Evolutionary conservation across 2,888 invertebrate genomes (phyloP), one percentile per base, ranked within the genome.

Genomic region (Synergus laeviventris): DNA sequence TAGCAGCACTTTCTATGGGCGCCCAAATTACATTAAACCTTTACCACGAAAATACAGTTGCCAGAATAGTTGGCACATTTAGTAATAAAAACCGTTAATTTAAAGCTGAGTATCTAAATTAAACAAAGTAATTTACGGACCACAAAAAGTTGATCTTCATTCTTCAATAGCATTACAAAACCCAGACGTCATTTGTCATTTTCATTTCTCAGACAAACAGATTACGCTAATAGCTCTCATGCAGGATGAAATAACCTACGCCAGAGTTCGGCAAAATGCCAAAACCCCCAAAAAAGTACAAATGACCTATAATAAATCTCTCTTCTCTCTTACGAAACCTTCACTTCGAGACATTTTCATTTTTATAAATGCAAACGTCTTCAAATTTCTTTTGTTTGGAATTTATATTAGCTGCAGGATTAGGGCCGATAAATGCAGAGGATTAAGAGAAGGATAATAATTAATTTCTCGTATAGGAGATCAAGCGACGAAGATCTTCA

Each of bases 381-480:
- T 39, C 14, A 12, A 18, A 42, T 64, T 42, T 42, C 42, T 42
- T 42, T 42, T 3, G 18, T 21, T 14, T 42, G 42, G 42, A 42
- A 16, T 38, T 5, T 42, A 14, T 38, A 42, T 21, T 42, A 39
- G 73, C 75, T 61, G 73, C 56, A 21, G 42, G 74, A 75, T 75
- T 38, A 21, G 42, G 75, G 75, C 66, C 59, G 75, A 78, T 77
- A 74, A 73, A 76, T 79, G 74, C 24, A 61, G 73, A 76, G 80
- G 81, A 84, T 84, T 79, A 77, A 84, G 80, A 82, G 80, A 61
- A 79, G 83, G 82, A 84, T 83, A 83, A 86, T 86, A 84, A 84
- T 64, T 86, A 84, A 84, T 64, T 64, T 64, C 42, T 21, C 21
- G 39, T 21, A n/a, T n/a, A 21, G 21, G 18, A 21, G 39, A 64